Conservation (phyloP, 1,140 invertebrate species). For the Copidosoma floridanum region DNA sequence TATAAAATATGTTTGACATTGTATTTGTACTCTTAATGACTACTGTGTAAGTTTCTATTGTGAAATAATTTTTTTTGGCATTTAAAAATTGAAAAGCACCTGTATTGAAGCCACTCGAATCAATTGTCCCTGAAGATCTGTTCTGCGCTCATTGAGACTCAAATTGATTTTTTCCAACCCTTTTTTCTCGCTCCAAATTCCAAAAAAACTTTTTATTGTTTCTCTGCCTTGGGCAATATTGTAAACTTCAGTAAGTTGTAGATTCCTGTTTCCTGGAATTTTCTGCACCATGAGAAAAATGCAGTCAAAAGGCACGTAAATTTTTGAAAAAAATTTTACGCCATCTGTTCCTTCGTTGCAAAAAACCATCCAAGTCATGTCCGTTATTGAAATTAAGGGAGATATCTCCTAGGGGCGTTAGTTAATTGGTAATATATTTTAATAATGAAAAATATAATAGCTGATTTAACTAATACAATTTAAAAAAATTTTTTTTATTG, state of each 20-base stretch:
- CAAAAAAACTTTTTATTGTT: constrained; percentile 37
- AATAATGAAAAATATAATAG: no score
- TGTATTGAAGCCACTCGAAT: constrained; percentile 44
- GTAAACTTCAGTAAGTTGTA: constrained; percentile 47
- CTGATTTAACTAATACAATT: no score
- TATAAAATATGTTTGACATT: no score
- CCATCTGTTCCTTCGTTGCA: constrained; percentile 37
- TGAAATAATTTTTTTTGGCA: no score
- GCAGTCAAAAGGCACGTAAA: constrained; percentile 47
- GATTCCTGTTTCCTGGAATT: constrained; percentile 11
- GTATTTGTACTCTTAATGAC: no score
- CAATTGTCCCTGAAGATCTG: constrained; percentile 44
- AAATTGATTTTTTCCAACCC: constrained; percentile 37
- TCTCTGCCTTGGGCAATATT: constrained; percentile 37
- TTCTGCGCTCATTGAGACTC: constrained; percentile 44
- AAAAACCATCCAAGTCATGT: constrained; percentile 49
- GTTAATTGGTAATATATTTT: no score
- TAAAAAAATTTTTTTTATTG: no score
- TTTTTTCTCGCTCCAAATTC: constrained; percentile 30
- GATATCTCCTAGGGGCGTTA: constrained; percentile 38
- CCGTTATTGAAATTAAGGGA: constrained; percentile 48
- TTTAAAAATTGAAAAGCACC: constrained; percentile 36
- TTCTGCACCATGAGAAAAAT: constrained; percentile 38
- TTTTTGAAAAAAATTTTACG: constrained; percentile 36
- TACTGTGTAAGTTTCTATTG: no score